A percentile compares a stretch with the other conserved stretches of the same genome.
Evolutionary conservation across 2,113 vertebrate species (phyloP).

Genomic region (Percopsis transmontana): DNA sequence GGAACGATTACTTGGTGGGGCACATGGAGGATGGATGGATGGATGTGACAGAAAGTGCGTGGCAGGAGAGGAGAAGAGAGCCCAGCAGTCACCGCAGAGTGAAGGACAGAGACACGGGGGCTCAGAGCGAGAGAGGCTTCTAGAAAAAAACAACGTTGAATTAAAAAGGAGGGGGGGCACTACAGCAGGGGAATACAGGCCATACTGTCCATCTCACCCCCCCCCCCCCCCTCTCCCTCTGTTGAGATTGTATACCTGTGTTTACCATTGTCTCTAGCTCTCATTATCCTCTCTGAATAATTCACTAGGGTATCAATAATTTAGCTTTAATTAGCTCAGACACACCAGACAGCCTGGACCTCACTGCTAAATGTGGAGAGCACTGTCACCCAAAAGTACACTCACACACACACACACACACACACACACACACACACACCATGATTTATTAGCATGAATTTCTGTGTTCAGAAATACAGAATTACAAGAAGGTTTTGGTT

Average conservation of each 20-base stretch:
- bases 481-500: no score
- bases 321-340: constrained; percentile 74
- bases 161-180: constrained; percentile 27
- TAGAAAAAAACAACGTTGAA: no score
- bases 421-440: not conserved
- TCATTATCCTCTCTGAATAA: constrained; percentile 72
- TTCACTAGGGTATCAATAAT: constrained; percentile 72
- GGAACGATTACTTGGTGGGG: constrained; percentile 1
- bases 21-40: not conserved
- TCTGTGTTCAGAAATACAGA: no score
- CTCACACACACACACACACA: not conserved
- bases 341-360: constrained; percentile 48
- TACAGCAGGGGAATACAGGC: no score
- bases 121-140: no score
- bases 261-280: constrained; percentile 70
- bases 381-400: not conserved
- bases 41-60: not conserved
- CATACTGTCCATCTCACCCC: constrained; percentile 15
- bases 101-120: constrained; percentile 56
- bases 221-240: constrained; percentile 10
- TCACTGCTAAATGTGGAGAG: constrained; percentile 26
- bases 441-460: not conserved
- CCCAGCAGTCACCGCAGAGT: constrained; percentile 36
- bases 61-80: not conserved
- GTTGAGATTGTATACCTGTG: constrained; percentile 51